These are phyloP conservation scores for Philaenus spumarius DNA, from an alignment of 1,140 invertebrate genomes.

Conservation along the genomic window DNA sequence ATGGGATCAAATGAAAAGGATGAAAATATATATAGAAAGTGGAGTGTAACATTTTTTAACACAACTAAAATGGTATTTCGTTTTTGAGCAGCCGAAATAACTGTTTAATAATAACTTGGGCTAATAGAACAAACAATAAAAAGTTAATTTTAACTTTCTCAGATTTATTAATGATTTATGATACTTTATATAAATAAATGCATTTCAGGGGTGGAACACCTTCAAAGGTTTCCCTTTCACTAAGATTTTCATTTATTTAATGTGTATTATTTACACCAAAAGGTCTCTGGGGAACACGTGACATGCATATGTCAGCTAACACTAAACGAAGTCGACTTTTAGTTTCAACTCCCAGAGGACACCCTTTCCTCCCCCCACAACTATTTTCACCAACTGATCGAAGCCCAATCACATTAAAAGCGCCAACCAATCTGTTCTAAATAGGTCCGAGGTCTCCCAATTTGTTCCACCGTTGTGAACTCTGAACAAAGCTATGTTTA, in stretches of 20 bases:
- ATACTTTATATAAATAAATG: too few relatives aligned
- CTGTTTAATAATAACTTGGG: too few relatives aligned
- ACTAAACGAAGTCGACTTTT: neutral
- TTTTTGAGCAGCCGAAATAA: too few relatives aligned
- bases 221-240: neutral
- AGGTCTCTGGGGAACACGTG: neutral
- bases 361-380: neutral
- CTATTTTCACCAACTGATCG: too few relatives aligned
- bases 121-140: too few relatives aligned
- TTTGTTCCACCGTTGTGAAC: conserved; percentile 11
- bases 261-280: neutral
- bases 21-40: too few relatives aligned
- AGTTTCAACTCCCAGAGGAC: conserved; percentile 12
- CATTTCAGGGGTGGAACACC: too few relatives aligned
- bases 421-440: conserved; percentile 6
- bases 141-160: too few relatives aligned
- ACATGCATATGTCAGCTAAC: neutral
- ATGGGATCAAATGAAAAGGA: too few relatives aligned
- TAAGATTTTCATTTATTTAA: neutral
- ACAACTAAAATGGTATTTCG: too few relatives aligned
- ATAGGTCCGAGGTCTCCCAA: conserved; percentile 8
- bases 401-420: conserved; percentile 14
- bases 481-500: neutral
- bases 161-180: too few relatives aligned
- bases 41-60: too few relatives aligned